phyloP scores from a whole-genome alignment of 1,140 invertebrate species.

The Drosophila nannoptera region DNA sequence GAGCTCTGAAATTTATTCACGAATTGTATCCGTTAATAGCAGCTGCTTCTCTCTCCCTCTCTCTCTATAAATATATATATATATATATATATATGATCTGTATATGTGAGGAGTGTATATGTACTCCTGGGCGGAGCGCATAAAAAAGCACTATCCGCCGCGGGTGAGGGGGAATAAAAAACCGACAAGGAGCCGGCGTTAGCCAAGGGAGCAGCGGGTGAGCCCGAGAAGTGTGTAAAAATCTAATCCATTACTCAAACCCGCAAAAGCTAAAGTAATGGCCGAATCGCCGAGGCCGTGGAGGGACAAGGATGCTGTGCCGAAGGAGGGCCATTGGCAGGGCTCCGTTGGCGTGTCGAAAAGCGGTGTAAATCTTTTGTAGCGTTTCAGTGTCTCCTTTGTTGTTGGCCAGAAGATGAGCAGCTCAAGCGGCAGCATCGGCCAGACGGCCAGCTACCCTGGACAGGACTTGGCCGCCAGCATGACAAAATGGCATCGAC shows the following conservation, averaged over 20 bases:
- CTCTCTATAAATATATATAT: too few species aligned
- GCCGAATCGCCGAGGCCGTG: slow-evolving; percentile 16
- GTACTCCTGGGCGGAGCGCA: not conserved
- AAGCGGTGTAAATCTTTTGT: slow-evolving; percentile 71
- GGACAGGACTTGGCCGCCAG: too few species aligned
- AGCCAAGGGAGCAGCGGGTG: slow-evolving; percentile 13
- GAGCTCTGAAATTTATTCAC: too few species aligned
- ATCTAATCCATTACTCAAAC: slow-evolving; percentile 77
- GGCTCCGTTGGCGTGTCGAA: not conserved
- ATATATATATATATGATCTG: too few species aligned
- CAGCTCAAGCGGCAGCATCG: slow-evolving; percentile 7
- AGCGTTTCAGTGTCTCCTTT: slow-evolving; percentile 57
- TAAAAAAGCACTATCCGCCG: slow-evolving; percentile 28
- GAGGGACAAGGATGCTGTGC: not conserved
- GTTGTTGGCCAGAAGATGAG: slow-evolving; percentile 40
- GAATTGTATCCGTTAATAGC: too few species aligned
- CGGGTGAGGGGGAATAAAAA: slow-evolving; percentile 24
- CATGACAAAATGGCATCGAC: too few species aligned
- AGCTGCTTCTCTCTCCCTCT: too few species aligned
- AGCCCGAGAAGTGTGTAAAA: slow-evolving; percentile 68
- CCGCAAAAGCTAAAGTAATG: slow-evolving; percentile 64
- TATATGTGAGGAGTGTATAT: not conserved
- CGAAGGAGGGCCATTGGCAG: not conserved
- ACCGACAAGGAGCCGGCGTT: not conserved
- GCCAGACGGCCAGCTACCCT: too few species aligned